Percentiles rank a stretch among this genome's conserved stretches.
These are phyloP conservation scores for Papilio xuthus DNA, from an alignment of 1,140 invertebrate genomes.

Conservation along the genomic window DNA sequence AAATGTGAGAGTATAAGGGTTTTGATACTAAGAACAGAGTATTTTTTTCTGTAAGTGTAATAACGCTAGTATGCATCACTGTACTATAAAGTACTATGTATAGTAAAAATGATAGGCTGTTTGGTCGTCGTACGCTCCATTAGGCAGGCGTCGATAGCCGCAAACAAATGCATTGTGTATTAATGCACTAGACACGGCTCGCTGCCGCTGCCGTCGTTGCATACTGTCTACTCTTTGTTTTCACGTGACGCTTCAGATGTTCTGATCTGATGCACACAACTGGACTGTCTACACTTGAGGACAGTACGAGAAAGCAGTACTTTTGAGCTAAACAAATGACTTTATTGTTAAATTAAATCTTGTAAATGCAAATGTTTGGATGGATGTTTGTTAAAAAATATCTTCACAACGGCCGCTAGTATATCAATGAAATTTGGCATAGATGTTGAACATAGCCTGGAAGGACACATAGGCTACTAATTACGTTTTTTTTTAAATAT, in stretches of 20 bases:
- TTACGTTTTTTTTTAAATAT: too few species aligned
- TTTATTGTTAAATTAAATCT: too few species aligned
- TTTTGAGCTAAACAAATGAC: too few species aligned
- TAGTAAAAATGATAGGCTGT: not conserved
- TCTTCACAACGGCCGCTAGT: too few species aligned
- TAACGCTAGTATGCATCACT: not conserved
- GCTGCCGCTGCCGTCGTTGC: not conserved
- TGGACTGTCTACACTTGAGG: not conserved
- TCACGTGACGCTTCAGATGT: not conserved
- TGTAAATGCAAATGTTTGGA: too few species aligned
- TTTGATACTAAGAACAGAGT: not conserved
- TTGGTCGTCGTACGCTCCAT: constrained; percentile 22
- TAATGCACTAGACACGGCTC: constrained; percentile 19
- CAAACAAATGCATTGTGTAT: constrained; percentile 30
- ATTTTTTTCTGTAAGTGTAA: not conserved
- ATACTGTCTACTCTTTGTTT: not conserved
- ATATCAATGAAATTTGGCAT: too few species aligned
- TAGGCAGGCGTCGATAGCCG: constrained; percentile 26
- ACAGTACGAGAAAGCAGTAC: too few species aligned
- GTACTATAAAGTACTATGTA: not conserved
- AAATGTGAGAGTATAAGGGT: not conserved
- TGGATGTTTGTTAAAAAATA: too few species aligned
- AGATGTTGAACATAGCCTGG: too few species aligned
- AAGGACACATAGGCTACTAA: too few species aligned
- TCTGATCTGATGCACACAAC: not conserved